Conservation (phyloP, 2,888 invertebrate species). For the Latheticus oryzae region DNA sequence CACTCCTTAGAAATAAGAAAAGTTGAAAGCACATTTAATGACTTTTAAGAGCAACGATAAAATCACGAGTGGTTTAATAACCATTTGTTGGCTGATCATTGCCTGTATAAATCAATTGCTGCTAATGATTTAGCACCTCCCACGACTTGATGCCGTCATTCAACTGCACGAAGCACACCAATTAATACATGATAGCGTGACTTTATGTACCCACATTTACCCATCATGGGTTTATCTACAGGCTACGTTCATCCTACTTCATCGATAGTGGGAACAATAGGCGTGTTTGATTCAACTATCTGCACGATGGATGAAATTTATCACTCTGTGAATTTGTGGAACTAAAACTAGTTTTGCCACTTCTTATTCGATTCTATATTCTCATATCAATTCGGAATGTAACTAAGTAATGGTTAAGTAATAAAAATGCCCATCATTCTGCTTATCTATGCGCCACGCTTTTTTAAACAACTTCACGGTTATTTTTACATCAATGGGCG, state of each 20-base stretch:
- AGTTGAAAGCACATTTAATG: conserved; percentile 14
- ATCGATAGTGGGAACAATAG: conserved; percentile 43
- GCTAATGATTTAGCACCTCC: conserved; percentile 57
- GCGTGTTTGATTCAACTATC: conserved; percentile 37
- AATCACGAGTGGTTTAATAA: conserved; percentile 28
- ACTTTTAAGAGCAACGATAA: conserved; percentile 10
- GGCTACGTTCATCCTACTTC: conserved; percentile 36
- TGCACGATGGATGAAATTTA: conserved; percentile 11
- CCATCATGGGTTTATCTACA: conserved; percentile 46
- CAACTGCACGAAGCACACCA: conserved; percentile 53
- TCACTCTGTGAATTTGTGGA: conserved; percentile 6
- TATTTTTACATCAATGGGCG: conserved; percentile 15
- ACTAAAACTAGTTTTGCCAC: conserved; percentile 26
- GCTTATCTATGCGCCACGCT: not conserved
- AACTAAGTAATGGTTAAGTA: no score
- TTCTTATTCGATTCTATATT: conserved; percentile 1
- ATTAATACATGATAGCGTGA: conserved; percentile 54
- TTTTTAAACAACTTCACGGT: not conserved
- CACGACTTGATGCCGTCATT: conserved; percentile 54
- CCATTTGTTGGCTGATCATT: conserved; percentile 34
- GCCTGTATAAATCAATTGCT: conserved; percentile 52
- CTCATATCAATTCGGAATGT: conserved; percentile 6
- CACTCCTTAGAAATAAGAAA: no score
- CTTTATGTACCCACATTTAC: conserved; percentile 52
- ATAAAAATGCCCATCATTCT: no score